Conservation (phyloP, 2,888 invertebrate genomes). For the Glomeris marginata region DNA sequence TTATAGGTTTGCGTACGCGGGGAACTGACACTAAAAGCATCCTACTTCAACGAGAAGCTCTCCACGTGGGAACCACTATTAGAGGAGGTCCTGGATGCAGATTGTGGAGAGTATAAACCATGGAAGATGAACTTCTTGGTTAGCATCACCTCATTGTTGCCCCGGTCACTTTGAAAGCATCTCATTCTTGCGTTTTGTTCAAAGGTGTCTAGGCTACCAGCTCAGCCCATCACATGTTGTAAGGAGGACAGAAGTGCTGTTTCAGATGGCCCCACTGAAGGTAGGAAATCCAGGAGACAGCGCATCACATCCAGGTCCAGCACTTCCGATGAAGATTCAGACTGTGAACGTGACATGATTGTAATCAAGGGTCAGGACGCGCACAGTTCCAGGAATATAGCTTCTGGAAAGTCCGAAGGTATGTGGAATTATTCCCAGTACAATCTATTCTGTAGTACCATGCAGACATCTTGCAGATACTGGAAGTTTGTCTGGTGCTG, state of each 20-base stretch:
- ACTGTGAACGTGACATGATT: slow-evolving; percentile 30
- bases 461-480: slow-evolving; percentile 15
- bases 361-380: slow-evolving; percentile 22
- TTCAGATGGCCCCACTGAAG: no score
- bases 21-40: slow-evolving; percentile 36
- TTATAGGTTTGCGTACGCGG: slow-evolving; percentile 33
- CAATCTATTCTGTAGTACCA: not conserved
- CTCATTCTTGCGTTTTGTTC: slow-evolving; percentile 5
- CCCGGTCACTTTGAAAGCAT: not conserved
- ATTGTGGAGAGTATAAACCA: slow-evolving; percentile 47
- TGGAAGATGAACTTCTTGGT: slow-evolving; percentile 53
- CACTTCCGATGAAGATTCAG: slow-evolving; percentile 26
- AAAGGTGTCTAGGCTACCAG: slow-evolving; percentile 17
- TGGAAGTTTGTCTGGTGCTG: slow-evolving; percentile 17
- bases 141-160: not conserved
- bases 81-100: slow-evolving; percentile 52
- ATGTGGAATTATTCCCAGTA: not conserved
- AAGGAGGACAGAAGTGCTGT: no score
- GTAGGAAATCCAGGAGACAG: no score
- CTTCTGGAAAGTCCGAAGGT: slow-evolving; percentile 19
- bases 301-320: slow-evolving; percentile 8
- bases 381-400: slow-evolving; percentile 12
- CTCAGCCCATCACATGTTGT: slow-evolving; percentile 11
- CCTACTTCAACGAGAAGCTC: slow-evolving; percentile 51
- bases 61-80: slow-evolving; percentile 70